Conservation (phyloP, 2,888 invertebrate genomes). For the Cecidostiba fungosa region DNA sequence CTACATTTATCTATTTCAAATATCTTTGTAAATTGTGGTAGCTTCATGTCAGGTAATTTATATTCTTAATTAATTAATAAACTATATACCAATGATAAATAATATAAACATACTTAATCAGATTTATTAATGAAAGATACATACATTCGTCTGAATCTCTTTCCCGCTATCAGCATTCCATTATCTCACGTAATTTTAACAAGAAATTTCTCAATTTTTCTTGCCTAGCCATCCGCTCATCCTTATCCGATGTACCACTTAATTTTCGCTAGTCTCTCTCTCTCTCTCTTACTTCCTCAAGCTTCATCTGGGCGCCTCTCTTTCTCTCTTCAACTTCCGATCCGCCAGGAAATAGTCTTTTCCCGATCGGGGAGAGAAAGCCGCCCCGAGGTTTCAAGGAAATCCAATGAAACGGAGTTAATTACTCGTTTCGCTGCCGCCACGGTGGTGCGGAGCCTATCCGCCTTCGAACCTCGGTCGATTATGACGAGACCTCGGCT, state of each 20-base stretch:
- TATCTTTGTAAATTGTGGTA: no score
- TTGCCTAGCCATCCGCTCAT: not conserved
- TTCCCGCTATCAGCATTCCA: not conserved
- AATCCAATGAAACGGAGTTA: slow-evolving; percentile 74
- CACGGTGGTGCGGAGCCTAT: not conserved
- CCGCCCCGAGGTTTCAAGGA: slow-evolving; percentile 65
- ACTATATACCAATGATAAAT: no score
- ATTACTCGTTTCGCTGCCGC: slow-evolving; percentile 67
- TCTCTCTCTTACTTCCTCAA: not conserved
- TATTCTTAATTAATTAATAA: no score
- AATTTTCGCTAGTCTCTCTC: slow-evolving; percentile 29
- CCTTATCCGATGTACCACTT: slow-evolving; percentile 39
- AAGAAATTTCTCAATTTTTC: slow-evolving; percentile 24
- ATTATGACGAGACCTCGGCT: slow-evolving; percentile 61
- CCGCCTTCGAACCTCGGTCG: slow-evolving; percentile 41
- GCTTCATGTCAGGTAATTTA: no score
- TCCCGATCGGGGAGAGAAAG: slow-evolving; percentile 47
- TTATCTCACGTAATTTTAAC: not conserved
- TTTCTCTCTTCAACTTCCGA: slow-evolving; percentile 38
- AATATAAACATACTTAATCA: no score
- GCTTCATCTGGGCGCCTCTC: not conserved
- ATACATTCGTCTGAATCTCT: no score
- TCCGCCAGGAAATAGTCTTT: slow-evolving; percentile 56
- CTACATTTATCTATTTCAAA: no score
- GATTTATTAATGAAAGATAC: no score